Base-by-base conservation (phyloP, 2,888 invertebrate species). In the Molanna angustata region DNA sequence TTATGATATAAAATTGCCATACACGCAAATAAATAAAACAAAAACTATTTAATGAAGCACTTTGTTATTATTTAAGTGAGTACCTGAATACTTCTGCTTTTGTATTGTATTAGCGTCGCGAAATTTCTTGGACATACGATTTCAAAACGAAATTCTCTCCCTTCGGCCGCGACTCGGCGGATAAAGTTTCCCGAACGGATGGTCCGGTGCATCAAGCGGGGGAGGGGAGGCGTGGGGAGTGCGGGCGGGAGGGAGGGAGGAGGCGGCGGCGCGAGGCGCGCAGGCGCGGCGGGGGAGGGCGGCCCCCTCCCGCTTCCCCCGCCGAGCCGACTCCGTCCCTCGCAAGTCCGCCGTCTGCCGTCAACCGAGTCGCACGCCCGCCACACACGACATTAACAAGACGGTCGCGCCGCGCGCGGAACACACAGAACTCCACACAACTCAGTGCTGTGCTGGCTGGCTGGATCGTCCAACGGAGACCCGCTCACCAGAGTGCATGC, bases 301-400 rank as follows among this genome's bases (percentile, higher is more conserved):
- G 33, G 49, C 49, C 49, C 49, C 41, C 40, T 31, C n/a, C 45
- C 20, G 37, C 35, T 35, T 39, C 35, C 47, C 47, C 22, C 37
- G 42, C 18, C 4, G 27, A 4, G 27, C 47, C 37, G 39, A 37
- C 14, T 11, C 11, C 40, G 19, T 20, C 18, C 49, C 65, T 62
- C 62, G 62, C 65, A 48, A 54, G 57, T 52, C 51, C 44, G 52
- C 53, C 57, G 61, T 56, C 58, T 58, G 48, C 49, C 55, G 52
- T 59, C 61, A 33, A 62, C 62, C 59, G 61, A 58, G 62, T 60
- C 62, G 57, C 57, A 61, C 55, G 52, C 57, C 49, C 63, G 61
- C 57, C 63, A 62, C 62, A 11, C 27, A 27, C 27, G 27, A 11
- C 11, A 11, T 27, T 11, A 27, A 11, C 11, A 4, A 27, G 27